Conservation (phyloP, 2,888 invertebrate genomes). For the Sthenelais limicola region DNA sequence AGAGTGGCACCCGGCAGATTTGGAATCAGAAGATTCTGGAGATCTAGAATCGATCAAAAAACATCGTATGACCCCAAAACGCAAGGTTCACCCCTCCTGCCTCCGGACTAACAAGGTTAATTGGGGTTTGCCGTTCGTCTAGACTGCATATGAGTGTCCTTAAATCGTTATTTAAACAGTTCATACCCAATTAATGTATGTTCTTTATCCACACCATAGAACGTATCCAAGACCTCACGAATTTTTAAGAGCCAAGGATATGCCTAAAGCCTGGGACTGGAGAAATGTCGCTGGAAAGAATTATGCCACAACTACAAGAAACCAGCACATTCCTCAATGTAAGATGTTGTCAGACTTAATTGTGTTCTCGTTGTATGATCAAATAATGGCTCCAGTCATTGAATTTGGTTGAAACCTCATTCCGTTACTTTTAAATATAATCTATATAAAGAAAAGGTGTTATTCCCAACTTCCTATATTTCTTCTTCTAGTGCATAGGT, state of each 20-base stretch:
- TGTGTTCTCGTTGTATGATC: no score
- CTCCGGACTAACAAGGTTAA: no score
- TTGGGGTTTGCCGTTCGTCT: no score
- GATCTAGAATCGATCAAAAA: background rate
- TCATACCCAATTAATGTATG: background rate
- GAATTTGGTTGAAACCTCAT: slow-evolving; percentile 13
- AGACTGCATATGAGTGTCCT: background rate
- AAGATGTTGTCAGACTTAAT: no score
- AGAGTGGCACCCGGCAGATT: no score
- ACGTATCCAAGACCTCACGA: slow-evolving; percentile 49
- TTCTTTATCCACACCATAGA: slow-evolving; percentile 22
- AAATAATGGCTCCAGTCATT: no score
- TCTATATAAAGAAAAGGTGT: no score
- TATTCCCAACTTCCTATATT: no score
- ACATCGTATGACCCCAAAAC: no score
- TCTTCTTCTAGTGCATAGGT: background rate
- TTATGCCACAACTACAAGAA: slow-evolving; percentile 73
- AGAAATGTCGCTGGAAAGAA: slow-evolving; percentile 72
- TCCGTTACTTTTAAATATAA: no score
- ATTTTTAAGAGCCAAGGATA: slow-evolving; percentile 31
- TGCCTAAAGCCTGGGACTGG: slow-evolving; percentile 73
- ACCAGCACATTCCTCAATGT: slow-evolving; percentile 75
- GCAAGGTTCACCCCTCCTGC: no score
- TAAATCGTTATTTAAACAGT: background rate
- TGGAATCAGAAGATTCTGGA: no score